Conservation (phyloP, 2,113 vertebrate species). For the Rutilus rutilus region DNA sequence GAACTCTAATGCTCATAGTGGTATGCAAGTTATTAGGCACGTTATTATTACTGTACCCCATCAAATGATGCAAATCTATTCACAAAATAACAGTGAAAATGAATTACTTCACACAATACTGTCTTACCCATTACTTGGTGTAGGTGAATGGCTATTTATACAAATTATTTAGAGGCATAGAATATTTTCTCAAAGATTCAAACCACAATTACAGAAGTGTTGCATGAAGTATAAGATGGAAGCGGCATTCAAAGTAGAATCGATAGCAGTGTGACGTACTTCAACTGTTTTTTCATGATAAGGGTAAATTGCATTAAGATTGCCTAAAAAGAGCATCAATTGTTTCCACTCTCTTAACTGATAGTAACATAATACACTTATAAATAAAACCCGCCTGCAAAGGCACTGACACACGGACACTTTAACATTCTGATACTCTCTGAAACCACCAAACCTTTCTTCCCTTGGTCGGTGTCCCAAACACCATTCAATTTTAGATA, state of each 20-base stretch:
- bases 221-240: neutral
- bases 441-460: neutral
- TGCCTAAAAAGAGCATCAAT: neutral
- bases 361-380: slow-evolving; percentile 19
- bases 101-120: neutral
- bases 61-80: neutral
- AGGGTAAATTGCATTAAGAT: neutral
- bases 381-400: slow-evolving; percentile 4
- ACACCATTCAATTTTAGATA: neutral
- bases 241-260: neutral
- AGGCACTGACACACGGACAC: neutral
- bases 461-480: neutral
- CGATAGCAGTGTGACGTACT: neutral
- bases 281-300: neutral
- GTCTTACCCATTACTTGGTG: neutral
- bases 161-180: neutral
- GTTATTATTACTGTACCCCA: neutral
- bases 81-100: neutral
- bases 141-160: neutral
- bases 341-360: neutral
- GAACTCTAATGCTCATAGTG: neutral
- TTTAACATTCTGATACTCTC: neutral
- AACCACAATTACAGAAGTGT: neutral
- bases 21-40: neutral
- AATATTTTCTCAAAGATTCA: neutral